Evolutionary conservation across 2,113 vertebrate species (phyloP).

Genomic region (Mormyrus lacerda): DNA sequence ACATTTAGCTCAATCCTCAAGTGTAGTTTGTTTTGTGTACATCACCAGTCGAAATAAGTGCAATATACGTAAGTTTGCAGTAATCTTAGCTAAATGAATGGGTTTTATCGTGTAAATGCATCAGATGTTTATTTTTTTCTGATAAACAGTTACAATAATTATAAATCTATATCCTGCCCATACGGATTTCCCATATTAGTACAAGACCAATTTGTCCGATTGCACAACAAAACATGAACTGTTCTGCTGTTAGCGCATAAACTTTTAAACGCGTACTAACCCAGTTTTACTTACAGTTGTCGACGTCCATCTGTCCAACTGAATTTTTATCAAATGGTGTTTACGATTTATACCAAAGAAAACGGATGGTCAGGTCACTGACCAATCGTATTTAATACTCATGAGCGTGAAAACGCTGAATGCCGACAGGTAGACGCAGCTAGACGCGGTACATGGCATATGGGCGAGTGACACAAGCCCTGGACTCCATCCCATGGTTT

Average conservation of each 20-base stretch:
- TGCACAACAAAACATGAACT: no score
- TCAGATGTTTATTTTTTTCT: background rate
- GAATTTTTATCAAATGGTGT: background rate
- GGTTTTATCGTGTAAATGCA: background rate
- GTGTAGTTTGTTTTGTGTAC: background rate
- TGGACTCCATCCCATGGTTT: constrained; percentile 23
- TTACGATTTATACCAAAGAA: background rate
- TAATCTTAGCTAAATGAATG: background rate
- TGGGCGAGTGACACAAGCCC: constrained; percentile 25
- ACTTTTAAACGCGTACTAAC: background rate
- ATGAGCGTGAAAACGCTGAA: background rate
- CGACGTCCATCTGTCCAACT: background rate
- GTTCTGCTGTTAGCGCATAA: background rate
- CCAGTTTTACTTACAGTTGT: constrained; percentile 7
- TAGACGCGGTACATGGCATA: constrained; percentile 3
- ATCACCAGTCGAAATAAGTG: background rate
- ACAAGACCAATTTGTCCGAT: background rate
- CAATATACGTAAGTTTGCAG: background rate
- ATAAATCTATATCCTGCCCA: background rate
- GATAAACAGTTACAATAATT: background rate
- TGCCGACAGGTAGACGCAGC: constrained; percentile 9
- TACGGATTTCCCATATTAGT: background rate
- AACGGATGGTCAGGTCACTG: background rate
- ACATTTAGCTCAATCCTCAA: background rate
- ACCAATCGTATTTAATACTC: background rate